These are phyloP conservation scores for Cyprinodon brontotheroides DNA, from an alignment of 2,113 vertebrate species.

Conservation along the genomic window DNA sequence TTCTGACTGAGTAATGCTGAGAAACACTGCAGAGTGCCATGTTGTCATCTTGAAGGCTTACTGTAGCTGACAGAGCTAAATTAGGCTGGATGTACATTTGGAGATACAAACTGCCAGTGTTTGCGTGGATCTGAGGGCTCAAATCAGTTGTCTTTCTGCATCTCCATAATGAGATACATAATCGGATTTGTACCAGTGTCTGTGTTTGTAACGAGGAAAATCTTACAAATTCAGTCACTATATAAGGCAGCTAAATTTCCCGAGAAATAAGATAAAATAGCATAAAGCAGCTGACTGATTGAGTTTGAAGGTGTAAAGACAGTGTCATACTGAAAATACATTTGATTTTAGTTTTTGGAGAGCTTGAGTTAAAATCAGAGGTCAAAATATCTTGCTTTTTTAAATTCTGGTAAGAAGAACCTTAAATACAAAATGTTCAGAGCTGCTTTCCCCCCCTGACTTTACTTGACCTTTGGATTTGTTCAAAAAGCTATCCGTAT, in stretches of 20 bases:
- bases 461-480: conserved; percentile 40
- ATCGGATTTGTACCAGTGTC: conserved; percentile 43
- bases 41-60: conserved; percentile 18
- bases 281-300: neutral
- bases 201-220: conserved; percentile 31
- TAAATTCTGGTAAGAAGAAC: neutral
- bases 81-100: conserved; percentile 25
- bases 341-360: neutral
- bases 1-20: conserved; percentile 6
- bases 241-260: conserved; percentile 2
- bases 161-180: conserved; percentile 36
- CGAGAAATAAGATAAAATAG: neutral
- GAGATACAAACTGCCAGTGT: conserved; percentile 54
- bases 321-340: conserved; percentile 6
- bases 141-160: conserved; percentile 42
- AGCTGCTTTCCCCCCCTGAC: neutral
- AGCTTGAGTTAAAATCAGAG: no score
- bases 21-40: conserved; percentile 19
- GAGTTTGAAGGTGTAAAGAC: conserved; percentile 18
- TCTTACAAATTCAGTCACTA: neutral
- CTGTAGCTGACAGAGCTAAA: conserved; percentile 42
- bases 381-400: neutral
- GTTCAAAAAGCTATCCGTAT: conserved; percentile 44
- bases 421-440: neutral
- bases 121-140: conserved; percentile 25